Conservation (phyloP, 2,113 vertebrate genomes). For the Cygnus buccinator region DNA sequence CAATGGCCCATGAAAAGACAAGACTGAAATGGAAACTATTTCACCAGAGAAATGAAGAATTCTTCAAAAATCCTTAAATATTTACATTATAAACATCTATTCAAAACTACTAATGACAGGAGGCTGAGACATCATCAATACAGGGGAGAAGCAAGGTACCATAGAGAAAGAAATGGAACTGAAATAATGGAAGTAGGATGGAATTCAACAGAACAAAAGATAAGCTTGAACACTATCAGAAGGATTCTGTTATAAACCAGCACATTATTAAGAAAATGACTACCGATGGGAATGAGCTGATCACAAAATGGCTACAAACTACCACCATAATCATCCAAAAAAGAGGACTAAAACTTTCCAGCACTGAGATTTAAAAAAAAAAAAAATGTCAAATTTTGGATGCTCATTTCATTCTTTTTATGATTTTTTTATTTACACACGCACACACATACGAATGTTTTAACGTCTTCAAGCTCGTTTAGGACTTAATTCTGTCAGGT, state of each 20-base stretch:
- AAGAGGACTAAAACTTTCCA: neutral
- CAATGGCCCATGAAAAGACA: neutral
- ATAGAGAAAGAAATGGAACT: neutral
- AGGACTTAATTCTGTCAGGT: neutral
- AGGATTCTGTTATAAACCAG: neutral
- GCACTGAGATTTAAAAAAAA: neutral
- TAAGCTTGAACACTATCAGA: neutral
- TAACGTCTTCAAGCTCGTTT: neutral
- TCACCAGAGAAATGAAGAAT: neutral
- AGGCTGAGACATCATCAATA: neutral
- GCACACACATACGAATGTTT: neutral
- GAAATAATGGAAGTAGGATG: neutral
- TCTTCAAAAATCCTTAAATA: neutral
- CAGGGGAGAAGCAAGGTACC: neutral
- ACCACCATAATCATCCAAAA: neutral
- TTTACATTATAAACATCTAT: neutral
- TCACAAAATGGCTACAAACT: neutral
- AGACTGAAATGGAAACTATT: neutral
- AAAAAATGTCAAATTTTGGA: neutral
- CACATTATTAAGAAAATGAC: neutral
- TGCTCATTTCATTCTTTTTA: neutral
- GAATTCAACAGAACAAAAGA: neutral
- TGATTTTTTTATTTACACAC: accelerated
- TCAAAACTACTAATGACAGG: neutral
- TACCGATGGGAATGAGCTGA: neutral